Percentiles rank a stretch among this genome's conserved stretches.
Evolutionary conservation across 2,797 vertebrate species (phyloP).

Genomic region (Chiroxiphia lanceolata): DNA sequence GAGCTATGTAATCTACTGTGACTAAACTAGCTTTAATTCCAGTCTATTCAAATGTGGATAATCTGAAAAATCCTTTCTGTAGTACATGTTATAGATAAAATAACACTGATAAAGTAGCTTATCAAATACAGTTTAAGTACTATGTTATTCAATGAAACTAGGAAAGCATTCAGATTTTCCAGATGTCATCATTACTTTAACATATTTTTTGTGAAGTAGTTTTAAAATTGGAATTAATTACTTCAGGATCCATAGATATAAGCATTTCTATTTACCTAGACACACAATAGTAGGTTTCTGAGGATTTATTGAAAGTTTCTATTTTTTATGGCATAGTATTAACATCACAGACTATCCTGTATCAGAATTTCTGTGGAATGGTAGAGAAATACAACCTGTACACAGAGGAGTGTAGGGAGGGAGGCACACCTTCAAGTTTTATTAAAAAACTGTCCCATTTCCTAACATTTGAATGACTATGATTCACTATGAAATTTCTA

Average conservation of each 20-base stretch:
- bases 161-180: not conserved
- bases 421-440: not conserved
- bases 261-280: not conserved
- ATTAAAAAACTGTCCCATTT: not conserved
- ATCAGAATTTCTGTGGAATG: not conserved
- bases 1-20: slow-evolving; percentile 15
- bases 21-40: slow-evolving; percentile 39
- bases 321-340: not conserved
- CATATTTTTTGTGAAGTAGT: not conserved
- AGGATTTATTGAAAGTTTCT: not conserved
- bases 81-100: not conserved
- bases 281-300: not conserved
- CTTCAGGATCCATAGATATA: not conserved
- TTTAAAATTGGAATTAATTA: not conserved
- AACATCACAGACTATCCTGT: not conserved
- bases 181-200: not conserved
- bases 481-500: not conserved
- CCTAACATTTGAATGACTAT: not conserved
- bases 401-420: rapidly evolving
- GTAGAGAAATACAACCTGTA: not conserved
- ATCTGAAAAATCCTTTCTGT: slow-evolving; percentile 17
- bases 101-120: slow-evolving; percentile 12
- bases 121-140: not conserved
- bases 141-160: not conserved
- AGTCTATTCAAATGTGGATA: slow-evolving; percentile 17